Percentiles rank a stretch among this genome's conserved stretches.
These are phyloP conservation scores for Dorcus hopei DNA, from an alignment of 2,888 invertebrate species.

Conservation along the genomic window DNA sequence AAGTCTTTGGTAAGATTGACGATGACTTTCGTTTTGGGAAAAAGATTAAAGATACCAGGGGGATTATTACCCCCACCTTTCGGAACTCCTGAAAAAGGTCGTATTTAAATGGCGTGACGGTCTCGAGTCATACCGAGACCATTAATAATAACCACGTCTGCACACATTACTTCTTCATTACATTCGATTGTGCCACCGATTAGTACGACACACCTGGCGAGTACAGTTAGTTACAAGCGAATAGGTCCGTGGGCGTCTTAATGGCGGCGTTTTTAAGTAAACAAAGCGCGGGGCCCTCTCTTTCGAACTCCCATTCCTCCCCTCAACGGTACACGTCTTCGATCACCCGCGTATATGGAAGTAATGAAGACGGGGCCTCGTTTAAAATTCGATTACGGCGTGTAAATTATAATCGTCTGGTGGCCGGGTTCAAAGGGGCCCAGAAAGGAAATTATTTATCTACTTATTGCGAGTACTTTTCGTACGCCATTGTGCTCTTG, in stretches of 20 bases:
- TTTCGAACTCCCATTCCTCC: constrained; percentile 1
- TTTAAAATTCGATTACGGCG: constrained; percentile 9
- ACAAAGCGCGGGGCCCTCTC: not conserved
- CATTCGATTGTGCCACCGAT: constrained; percentile 2
- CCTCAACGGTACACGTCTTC: constrained; percentile 3
- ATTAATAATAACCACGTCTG: too few species aligned
- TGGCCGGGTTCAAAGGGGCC: too few species aligned
- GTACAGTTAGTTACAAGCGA: constrained; percentile 1
- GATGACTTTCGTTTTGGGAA: too few species aligned
- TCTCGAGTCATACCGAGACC: too few species aligned
- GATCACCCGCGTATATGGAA: constrained; percentile 6
- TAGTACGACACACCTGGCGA: not conserved
- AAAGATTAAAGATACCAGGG: too few species aligned
- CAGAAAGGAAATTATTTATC: too few species aligned
- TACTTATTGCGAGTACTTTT: too few species aligned
- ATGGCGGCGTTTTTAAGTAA: constrained; percentile 6
- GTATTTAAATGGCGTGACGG: too few species aligned
- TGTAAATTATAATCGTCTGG: not conserved
- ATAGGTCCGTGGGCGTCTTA: not conserved
- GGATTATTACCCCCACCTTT: too few species aligned
- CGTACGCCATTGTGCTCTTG: too few species aligned
- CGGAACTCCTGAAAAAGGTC: too few species aligned
- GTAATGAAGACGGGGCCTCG: constrained; percentile 6
- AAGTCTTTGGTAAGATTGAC: too few species aligned
- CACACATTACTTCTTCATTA: not conserved